These are phyloP conservation scores for Plecturocebus donacophilus DNA, from an alignment of 2,113 vertebrate genomes.

Conservation along the genomic window DNA sequence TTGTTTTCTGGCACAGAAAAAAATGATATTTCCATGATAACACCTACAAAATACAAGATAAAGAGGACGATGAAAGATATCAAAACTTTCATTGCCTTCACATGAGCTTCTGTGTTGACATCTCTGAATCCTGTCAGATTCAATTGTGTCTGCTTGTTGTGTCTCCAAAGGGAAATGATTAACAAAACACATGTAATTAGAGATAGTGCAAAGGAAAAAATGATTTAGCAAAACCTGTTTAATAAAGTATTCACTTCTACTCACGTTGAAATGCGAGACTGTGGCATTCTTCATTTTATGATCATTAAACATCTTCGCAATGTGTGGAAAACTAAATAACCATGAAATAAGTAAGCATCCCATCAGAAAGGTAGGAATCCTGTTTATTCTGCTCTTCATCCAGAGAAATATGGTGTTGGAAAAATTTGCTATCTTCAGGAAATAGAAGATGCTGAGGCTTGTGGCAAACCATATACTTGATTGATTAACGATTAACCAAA, in stretches of 20 bases:
- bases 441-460: conserved; percentile 71
- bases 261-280: fast-evolving
- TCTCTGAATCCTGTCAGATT: background rate
- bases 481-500: background rate
- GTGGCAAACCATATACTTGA: conserved; percentile 55
- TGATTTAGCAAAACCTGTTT: background rate
- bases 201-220: background rate
- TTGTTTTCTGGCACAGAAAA: background rate
- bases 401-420: conserved; percentile 63
- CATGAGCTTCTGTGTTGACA: background rate
- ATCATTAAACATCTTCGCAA: background rate
- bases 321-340: background rate
- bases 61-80: conserved; percentile 54
- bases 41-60: conserved; percentile 1
- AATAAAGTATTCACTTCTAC: fast-evolving
- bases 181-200: conserved; percentile 18
- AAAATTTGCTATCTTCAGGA: conserved; percentile 71
- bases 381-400: conserved; percentile 54
- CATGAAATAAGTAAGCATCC: conserved; percentile 34
- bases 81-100: conserved; percentile 50
- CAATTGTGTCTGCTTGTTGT: conserved; percentile 15
- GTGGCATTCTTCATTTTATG: background rate
- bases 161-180: conserved; percentile 65
- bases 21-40: background rate
- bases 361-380: conserved; percentile 2